Evolutionary conservation across 2,113 vertebrate genomes (phyloP).

Genomic region (Tragelaphus imberbis): DNA sequence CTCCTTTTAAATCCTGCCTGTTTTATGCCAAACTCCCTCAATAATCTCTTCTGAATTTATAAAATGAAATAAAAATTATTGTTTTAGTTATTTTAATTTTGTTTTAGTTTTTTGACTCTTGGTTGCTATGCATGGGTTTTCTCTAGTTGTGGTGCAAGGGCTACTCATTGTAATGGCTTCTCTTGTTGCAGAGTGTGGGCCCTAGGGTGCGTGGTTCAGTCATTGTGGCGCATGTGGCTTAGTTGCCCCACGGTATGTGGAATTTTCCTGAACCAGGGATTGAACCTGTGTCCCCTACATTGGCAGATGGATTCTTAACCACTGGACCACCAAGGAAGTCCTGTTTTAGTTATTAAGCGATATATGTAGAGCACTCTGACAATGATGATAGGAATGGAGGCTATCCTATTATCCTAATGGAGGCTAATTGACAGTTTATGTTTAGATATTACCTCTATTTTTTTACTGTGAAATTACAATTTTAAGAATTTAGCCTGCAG

Average conservation of each 20-base stretch:
- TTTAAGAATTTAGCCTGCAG: background rate
- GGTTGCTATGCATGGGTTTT: accelerated
- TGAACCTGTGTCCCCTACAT: background rate
- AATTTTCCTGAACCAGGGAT: background rate
- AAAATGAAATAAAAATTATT: background rate
- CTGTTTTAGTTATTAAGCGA: background rate
- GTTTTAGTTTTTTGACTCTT: background rate
- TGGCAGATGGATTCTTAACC: background rate
- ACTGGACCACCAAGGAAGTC: background rate
- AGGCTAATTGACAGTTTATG: background rate
- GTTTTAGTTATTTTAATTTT: background rate
- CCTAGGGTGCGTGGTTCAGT: background rate
- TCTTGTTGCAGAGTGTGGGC: background rate
- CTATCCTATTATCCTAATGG: background rate
- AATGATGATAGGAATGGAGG: background rate
- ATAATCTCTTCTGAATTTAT: background rate
- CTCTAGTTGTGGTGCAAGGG: background rate
- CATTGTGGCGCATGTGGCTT: background rate
- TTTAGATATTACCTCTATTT: background rate
- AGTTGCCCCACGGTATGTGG: background rate
- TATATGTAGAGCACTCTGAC: background rate
- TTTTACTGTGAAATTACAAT: background rate
- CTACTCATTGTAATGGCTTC: background rate
- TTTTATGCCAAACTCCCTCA: background rate
- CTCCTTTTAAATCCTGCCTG: background rate